Evolutionary conservation across 1,140 invertebrate genomes (phyloP).

Genomic region (Drosophila sp.): DNA sequence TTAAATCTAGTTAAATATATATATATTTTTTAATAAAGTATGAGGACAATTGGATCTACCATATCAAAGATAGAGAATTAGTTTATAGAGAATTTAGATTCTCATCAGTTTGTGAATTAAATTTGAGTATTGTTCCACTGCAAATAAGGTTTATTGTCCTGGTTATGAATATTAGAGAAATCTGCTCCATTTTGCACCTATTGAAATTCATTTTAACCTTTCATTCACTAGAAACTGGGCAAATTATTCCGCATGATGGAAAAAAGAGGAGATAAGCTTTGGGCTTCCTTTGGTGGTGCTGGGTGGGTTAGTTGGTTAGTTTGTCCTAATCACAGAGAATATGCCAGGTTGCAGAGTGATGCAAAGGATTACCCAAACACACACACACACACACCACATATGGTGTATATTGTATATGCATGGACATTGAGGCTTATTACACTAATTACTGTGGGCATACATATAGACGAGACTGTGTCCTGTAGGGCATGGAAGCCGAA

Average conservation of each 20-base stretch:
- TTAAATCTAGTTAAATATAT: conserved; percentile 12
- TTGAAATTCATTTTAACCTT: neutral
- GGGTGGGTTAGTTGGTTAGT: neutral
- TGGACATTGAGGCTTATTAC: conserved; percentile 72
- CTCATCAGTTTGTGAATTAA: no score
- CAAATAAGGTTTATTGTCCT: no score
- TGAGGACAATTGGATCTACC: conserved; percentile 1
- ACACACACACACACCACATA: conserved; percentile 12
- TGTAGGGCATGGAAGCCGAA: conserved; percentile 1
- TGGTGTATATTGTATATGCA: conserved; percentile 19
- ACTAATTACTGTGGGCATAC: conserved; percentile 65
- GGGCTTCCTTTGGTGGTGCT: neutral
- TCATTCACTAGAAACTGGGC: neutral
- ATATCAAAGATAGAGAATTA: no score
- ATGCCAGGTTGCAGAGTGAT: conserved; percentile 40
- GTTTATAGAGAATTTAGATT: no score
- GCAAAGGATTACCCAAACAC: conserved; percentile 33
- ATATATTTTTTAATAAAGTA: conserved; percentile 1
- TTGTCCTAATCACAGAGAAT: conserved; percentile 22
- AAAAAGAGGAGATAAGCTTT: neutral
- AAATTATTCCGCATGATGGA: neutral
- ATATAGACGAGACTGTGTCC: neutral
- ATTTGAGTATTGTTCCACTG: no score
- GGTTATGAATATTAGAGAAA: no score
- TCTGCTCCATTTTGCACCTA: neutral